A percentile compares a stretch with the other conserved stretches of the same genome.
phyloP scores from a whole-genome alignment of 1,140 invertebrate species.

The Gyrodactylus bullatarudis region DNA sequence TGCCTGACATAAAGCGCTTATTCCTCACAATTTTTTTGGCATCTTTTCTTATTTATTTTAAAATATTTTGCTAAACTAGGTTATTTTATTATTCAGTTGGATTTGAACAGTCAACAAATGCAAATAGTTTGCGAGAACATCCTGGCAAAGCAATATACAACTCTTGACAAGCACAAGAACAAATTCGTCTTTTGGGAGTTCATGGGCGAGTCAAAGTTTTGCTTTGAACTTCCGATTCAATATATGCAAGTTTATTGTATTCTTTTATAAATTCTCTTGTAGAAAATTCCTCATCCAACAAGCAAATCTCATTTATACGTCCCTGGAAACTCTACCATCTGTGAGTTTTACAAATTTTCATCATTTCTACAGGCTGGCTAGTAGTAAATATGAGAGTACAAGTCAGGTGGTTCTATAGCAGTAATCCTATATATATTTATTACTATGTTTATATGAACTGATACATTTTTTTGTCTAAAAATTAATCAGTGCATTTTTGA shows the following conservation, averaged over 20 bases:
- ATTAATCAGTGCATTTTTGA: too few species aligned
- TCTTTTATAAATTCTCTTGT: background rate
- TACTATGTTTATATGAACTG: too few species aligned
- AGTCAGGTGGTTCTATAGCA: too few species aligned
- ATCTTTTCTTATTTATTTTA: too few species aligned
- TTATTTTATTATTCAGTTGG: background rate
- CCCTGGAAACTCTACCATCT: background rate
- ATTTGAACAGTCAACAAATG: background rate
- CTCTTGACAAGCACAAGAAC: background rate
- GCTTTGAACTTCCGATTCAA: background rate
- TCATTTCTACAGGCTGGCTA: too few species aligned
- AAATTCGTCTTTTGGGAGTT: background rate
- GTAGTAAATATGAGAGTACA: too few species aligned
- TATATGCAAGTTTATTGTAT: background rate
- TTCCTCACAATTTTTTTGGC: too few species aligned
- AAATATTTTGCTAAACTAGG: background rate
- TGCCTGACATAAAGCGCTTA: too few species aligned
- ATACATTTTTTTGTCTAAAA: too few species aligned
- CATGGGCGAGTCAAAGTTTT: background rate
- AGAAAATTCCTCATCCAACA: background rate
- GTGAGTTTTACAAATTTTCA: background rate
- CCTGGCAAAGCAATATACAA: background rate
- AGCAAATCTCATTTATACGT: background rate
- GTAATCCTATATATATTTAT: too few species aligned
- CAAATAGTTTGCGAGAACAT: background rate